Percentiles rank a stretch among this genome's conserved stretches.
Conservation (phyloP, 64 coral and sea anemone species). For the Pachyseris speciosa region DNA sequence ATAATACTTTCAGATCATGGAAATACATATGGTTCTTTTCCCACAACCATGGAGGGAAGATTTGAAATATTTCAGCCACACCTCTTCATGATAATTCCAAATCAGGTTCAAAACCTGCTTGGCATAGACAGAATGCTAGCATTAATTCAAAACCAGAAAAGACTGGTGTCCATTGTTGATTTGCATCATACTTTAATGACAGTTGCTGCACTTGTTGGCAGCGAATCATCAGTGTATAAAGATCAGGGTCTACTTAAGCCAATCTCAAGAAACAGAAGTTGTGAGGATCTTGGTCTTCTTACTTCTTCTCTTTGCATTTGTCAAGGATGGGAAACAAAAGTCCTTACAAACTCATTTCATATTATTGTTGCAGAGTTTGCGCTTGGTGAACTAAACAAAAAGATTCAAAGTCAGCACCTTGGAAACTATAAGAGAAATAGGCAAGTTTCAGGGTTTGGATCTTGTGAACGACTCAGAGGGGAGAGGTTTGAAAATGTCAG, state of each 20-base stretch:
- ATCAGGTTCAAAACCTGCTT: slow-evolving; percentile 20
- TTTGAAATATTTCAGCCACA: slow-evolving; percentile 74
- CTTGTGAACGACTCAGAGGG: slow-evolving; percentile 50
- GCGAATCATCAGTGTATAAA: background rate
- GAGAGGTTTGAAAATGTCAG: slow-evolving; percentile 44
- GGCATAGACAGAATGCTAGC: slow-evolving; percentile 41
- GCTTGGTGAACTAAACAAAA: slow-evolving; percentile 58
- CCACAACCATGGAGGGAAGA: slow-evolving; percentile 44
- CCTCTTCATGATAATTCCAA: slow-evolving; percentile 69
- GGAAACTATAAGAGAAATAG: background rate
- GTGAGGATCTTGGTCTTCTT: slow-evolving; percentile 53
- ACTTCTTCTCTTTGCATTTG: slow-evolving; percentile 71
- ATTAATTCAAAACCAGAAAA: slow-evolving; percentile 61
- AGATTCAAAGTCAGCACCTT: slow-evolving; percentile 36
- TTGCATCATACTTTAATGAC: slow-evolving; percentile 57
- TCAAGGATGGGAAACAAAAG: slow-evolving; percentile 65
- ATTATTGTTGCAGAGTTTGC: slow-evolving; percentile 71
- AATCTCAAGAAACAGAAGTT: slow-evolving; percentile 46
- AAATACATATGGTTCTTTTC: slow-evolving; percentile 69
- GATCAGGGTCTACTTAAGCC: slow-evolving; percentile 33
- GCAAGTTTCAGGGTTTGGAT: slow-evolving; percentile 27
- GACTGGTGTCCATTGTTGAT: slow-evolving; percentile 58
- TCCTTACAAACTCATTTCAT: slow-evolving; percentile 47
- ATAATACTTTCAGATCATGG: slow-evolving; percentile 83
- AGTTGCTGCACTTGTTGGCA: slow-evolving; percentile 6